Evolutionary conservation across 2,888 invertebrate genomes (phyloP).

Genomic region (Pegoplata infirma): DNA sequence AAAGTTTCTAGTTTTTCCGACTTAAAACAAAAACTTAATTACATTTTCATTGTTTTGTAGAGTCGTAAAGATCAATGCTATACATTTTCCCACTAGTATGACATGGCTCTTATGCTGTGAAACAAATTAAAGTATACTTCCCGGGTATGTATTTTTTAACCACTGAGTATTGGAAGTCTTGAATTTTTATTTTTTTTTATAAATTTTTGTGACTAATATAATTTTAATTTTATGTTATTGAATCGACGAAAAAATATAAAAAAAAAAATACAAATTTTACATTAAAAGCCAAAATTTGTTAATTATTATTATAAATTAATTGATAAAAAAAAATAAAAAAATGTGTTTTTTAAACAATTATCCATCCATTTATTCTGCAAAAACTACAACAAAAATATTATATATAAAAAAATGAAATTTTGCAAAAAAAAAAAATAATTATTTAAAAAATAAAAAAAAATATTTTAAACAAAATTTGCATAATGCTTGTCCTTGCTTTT

Average conservation of each 20-base stretch:
- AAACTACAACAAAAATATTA: conserved; percentile 50
- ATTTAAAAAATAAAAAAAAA: conserved; percentile 47
- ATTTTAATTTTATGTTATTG: background rate
- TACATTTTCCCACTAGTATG: no score
- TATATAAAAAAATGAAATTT: conserved; percentile 46
- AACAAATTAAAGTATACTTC: no score
- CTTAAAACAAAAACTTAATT: no score
- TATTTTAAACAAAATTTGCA: conserved; percentile 51
- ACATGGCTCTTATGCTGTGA: no score
- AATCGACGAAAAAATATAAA: conserved; percentile 13
- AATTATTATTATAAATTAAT: conserved; percentile 30
- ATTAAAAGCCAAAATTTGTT: conserved; percentile 34
- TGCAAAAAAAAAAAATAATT: conserved; percentile 38
- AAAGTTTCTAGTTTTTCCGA: no score
- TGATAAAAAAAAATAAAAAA: conserved; percentile 38
- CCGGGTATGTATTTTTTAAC: no score
- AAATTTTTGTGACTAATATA: background rate
- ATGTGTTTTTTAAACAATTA: conserved; percentile 64
- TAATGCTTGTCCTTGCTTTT: conserved; percentile 64
- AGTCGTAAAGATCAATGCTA: no score
- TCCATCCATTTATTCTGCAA: conserved; percentile 68
- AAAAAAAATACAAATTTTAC: conserved; percentile 44
- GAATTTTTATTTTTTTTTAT: background rate
- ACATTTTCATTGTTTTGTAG: no score
- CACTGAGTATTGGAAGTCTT: no score